These are phyloP conservation scores for Theonella swinhoei DNA, from an alignment of 37 sponge, comb jelly and placozoan species.

Conservation along the genomic window DNA sequence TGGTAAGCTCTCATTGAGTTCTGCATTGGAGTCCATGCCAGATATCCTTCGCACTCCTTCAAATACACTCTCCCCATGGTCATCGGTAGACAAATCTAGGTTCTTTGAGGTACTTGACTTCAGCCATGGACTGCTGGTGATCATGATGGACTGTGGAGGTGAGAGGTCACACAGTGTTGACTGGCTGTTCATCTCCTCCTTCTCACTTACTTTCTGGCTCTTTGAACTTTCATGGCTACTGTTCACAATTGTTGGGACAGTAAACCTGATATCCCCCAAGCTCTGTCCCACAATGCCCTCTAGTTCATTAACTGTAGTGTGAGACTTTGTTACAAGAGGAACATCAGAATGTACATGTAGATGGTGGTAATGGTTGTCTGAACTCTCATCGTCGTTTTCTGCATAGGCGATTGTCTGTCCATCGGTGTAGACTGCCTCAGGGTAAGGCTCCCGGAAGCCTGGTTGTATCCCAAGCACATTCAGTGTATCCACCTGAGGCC, in stretches of 20 bases:
- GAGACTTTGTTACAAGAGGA: too few relatives aligned
- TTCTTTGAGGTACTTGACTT: not conserved
- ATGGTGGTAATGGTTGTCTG: too few relatives aligned
- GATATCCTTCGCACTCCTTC: too few relatives aligned
- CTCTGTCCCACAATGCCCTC: too few relatives aligned
- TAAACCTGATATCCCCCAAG: too few relatives aligned
- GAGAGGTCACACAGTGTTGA: not conserved
- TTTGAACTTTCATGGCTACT: too few relatives aligned
- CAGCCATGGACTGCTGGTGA: not conserved
- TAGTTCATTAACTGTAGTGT: too few relatives aligned
- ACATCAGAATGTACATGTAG: too few relatives aligned
- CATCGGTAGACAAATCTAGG: not conserved
- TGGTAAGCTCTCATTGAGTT: not conserved
- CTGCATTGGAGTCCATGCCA: not conserved
- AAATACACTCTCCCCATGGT: too few relatives aligned
- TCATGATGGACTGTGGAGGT: not conserved
- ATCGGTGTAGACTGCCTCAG: constrained; percentile 10
- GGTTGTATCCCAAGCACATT: constrained; percentile 74
- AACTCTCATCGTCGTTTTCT: too few relatives aligned
- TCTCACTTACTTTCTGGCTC: too few relatives aligned
- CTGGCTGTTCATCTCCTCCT: not conserved
- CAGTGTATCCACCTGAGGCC: constrained; percentile 16
- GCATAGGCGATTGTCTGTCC: not conserved
- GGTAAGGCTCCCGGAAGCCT: constrained; percentile 39
- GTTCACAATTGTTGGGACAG: too few relatives aligned